Base-by-base conservation (phyloP, 2,797 vertebrate species). In the Amazonetta brasiliensis region DNA sequence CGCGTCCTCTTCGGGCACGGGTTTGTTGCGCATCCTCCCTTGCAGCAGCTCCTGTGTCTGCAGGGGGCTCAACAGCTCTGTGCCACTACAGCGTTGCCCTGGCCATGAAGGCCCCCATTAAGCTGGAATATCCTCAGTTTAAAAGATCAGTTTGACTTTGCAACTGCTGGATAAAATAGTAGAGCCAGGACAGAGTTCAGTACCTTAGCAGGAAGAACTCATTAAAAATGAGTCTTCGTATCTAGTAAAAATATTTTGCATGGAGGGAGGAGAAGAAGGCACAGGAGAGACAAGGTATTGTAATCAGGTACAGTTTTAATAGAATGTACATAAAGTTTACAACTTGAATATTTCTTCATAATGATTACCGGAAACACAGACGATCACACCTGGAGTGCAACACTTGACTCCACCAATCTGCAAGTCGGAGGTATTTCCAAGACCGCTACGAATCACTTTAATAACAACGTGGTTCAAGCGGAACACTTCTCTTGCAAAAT, bases 271-370 rank as follows among this genome's bases (percentile, higher is more conserved):
- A 44, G 30, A 81, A 30, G 48, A 90, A 91, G 2, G 25, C 79
- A 41, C 28, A 44, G 22, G 2, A 0, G 28, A 60, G 54, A 31
- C 3, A 1, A 8, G 2, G 55, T 12, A 12, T 22, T 92, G 85
- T 54, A 73, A 92, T 90, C 95, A 89, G 95, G 95, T 97, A 94
- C 89, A 67, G 84, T 86, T 97, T 98, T 98, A 98, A 98, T 98
- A 94, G 95, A 95, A 97, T 85, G 39, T 96, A 97, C 89, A 33
- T 62, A 92, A 92, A 94, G 95, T 97, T 98, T 97, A 97, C 96
- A 98, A 88, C 93, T 83, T 56, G 39, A 97, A 95, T 72, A 54
- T 95, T 96, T 97, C 97, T 96, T 96, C 97, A 95, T 92, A 62
- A 90, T 62, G 91, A 95, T 93, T 94, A 96, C 89, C 93, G 89